Conservation (phyloP, 2,888 invertebrate genomes). For the Oligia latruncula region DNA sequence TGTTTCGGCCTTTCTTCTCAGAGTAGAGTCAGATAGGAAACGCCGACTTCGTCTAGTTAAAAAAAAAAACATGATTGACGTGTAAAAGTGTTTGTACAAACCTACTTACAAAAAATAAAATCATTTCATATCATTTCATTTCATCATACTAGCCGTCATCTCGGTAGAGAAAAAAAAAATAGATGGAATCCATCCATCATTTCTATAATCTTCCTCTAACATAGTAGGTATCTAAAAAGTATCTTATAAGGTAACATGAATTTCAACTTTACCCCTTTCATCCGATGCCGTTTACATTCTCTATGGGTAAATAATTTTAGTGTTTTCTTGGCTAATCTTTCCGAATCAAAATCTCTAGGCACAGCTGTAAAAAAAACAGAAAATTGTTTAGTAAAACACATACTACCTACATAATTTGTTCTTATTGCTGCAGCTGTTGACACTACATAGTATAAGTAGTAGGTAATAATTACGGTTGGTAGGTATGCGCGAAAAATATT, state of each 20-base stretch:
- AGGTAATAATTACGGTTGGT: not conserved
- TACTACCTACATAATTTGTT: not conserved
- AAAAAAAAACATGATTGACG: no score
- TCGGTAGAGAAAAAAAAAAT: not conserved
- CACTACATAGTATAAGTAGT: not conserved
- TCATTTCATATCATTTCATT: no score
- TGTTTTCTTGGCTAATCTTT: constrained; percentile 83
- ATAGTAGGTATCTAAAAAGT: not conserved
- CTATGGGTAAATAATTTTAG: constrained; percentile 80
- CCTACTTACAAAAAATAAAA: no score
- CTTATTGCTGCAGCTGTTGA: not conserved
- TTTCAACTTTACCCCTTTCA: constrained; percentile 73
- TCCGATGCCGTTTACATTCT: constrained; percentile 80
- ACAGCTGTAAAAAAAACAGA: constrained; percentile 72
- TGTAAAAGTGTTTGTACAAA: no score
- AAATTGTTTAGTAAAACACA: not conserved
- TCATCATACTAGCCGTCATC: no score
- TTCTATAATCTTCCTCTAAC: not conserved
- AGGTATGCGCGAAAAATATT: not conserved
- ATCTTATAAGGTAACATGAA: not conserved
- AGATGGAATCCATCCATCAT: not conserved
- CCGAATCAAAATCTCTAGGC: constrained; percentile 82
- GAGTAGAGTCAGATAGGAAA: no score
- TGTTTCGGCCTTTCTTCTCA: no score
- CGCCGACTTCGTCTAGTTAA: no score